Base-by-base conservation (phyloP, 2,888 invertebrate species). In the Cheilosia grossa region DNA sequence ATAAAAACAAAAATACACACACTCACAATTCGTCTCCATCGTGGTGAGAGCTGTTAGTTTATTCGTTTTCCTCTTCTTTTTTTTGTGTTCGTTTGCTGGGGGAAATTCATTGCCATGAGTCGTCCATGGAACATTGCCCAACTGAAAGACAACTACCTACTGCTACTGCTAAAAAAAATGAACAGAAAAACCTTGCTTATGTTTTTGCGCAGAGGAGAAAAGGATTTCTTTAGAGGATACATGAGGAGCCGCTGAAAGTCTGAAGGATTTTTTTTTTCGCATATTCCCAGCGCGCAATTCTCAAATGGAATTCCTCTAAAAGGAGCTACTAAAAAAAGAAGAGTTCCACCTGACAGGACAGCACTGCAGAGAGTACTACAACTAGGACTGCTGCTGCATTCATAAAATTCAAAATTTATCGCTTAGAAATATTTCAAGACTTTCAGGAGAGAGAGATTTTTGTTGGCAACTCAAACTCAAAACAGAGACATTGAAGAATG, bases 321-420 rank as follows among this genome's bases (percentile, higher is more conserved):
- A 33, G 58, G 37, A 9, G 56, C 15, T 30, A 56, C 19, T 19
- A 54, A n/a, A 19, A 19, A 56, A 19, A 21, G 4, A 24, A 21
- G 1, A 2, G 54, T 56, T 33, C 37, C 44, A 27, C 24, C 19
- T 53, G 53, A 67, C 67, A 67, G 67, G 42, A n/a, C 53, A 56
- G 44, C 49, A 58, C 24, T 58, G 58, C 58, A 49, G 58, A 27
- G 27, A 37, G 19, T 37, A 17, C 13, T 54, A 42, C 40, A 24
- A 56, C 24, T 54, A 19, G 13, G n/a, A 19, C 54, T 27, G 27
- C n/a, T 40, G 4, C 70, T 77, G 82, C 77, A 82, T 77, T 82
- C 82, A 70, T 82, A 77, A 82, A 82, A 82, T 77, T 70, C 53
- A 70, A 70, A 77, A 82, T 82, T 82, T 77, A 82, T 82, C 53